Conservation (phyloP, 92 coral and sea anemone species). For the Virgularia gustaviana region DNA sequence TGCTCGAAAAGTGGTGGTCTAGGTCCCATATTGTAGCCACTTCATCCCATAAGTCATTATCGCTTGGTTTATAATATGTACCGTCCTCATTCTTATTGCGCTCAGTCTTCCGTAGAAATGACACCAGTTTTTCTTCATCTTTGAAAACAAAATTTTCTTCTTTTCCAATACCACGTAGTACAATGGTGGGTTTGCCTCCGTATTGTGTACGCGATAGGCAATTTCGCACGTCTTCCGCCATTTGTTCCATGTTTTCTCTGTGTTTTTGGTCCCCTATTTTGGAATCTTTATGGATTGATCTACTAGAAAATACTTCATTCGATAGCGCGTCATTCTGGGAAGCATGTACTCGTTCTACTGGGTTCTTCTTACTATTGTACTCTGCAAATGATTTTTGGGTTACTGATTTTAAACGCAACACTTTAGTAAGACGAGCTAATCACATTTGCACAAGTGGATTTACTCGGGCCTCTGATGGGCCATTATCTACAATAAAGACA, state of each 20-base stretch:
- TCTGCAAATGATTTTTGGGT: constrained; percentile 52
- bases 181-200: constrained; percentile 35
- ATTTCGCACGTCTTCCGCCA: constrained; percentile 27
- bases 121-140: constrained; percentile 8
- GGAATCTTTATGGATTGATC: constrained; percentile 22
- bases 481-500: constrained; percentile 61
- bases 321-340: constrained; percentile 44
- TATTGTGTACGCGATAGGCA: constrained; percentile 21
- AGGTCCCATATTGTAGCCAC: constrained; percentile 23
- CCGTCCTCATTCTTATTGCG: constrained; percentile 16
- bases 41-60: constrained; percentile 7
- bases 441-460: constrained; percentile 42
- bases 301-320: constrained; percentile 41
- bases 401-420: not conserved
- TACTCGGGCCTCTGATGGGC: constrained; percentile 53
- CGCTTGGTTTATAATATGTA: not conserved
- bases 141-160: constrained; percentile 22
- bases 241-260: constrained; percentile 46
- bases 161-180: constrained; percentile 10
- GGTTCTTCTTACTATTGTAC: constrained; percentile 48
- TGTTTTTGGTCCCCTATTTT: constrained; percentile 35
- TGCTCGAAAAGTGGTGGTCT: constrained; percentile 3
- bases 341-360: constrained; percentile 56
- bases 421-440: constrained; percentile 35
- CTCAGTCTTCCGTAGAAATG: constrained; percentile 41